Evolutionary conservation across 2,888 invertebrate genomes (phyloP).

Genomic region (Diarsia mendica): DNA sequence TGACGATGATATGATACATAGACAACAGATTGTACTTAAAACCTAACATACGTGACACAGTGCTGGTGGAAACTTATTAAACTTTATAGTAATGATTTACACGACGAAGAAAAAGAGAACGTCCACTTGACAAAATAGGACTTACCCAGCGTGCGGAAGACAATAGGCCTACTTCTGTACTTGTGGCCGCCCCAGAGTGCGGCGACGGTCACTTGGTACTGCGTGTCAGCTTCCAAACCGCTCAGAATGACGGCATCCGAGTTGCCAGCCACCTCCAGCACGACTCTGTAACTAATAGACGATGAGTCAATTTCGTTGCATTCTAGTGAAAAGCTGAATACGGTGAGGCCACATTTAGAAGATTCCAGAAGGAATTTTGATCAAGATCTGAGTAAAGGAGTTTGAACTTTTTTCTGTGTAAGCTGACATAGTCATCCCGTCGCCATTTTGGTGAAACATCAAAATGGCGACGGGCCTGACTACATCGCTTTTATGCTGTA

Average conservation of each 20-base stretch:
- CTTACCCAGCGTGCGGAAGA: conserved; percentile 96
- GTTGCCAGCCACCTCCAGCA: conserved; percentile 96
- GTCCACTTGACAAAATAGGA: conserved; percentile 25
- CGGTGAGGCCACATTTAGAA: conserved; percentile 71
- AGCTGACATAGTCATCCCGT: background rate
- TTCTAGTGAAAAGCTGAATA: conserved; percentile 77
- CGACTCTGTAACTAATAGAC: conserved; percentile 97
- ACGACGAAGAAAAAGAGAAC: background rate
- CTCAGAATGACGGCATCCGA: conserved; percentile 96
- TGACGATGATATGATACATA: too few relatives aligned
- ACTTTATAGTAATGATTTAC: background rate
- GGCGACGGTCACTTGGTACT: conserved; percentile 96
- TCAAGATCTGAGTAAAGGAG: background rate
- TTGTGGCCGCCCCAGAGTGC: conserved; percentile 95
- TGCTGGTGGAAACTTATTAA: background rate
- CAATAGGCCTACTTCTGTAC: conserved; percentile 95
- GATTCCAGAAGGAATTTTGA: conserved; percentile 63
- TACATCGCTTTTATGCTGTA: background rate
- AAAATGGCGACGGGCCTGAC: background rate
- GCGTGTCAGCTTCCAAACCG: conserved; percentile 95
- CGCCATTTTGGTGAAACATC: background rate
- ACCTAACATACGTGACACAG: background rate
- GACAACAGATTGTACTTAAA: too few relatives aligned
- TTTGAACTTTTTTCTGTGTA: background rate
- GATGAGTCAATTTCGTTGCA: conserved; percentile 91